Percentiles rank a stretch among this genome's conserved stretches.
Conservation (phyloP, 2,888 invertebrate genomes). For the Lithophane ornitopus region DNA sequence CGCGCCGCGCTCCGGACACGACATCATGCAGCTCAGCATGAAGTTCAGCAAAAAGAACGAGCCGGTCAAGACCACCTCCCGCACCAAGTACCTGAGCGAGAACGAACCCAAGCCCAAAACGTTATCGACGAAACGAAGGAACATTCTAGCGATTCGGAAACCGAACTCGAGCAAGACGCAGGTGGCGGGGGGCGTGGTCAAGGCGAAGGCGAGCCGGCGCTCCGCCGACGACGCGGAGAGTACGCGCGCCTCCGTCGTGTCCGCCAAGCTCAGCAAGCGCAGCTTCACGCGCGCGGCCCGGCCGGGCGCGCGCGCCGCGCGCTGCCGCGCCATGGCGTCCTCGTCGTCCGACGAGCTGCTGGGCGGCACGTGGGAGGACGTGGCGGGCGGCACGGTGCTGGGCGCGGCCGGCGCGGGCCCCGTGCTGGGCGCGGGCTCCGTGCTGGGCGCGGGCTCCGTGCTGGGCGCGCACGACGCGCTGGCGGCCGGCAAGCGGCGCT, state of each 20-base stretch:
- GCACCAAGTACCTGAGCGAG: conserved; percentile 80
- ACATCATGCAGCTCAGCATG: conserved; percentile 77
- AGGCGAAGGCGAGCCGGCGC: conserved; percentile 78
- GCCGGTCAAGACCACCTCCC: conserved; percentile 78
- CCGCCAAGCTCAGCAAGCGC: conserved; percentile 80
- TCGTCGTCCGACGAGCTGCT: conserved; percentile 81
- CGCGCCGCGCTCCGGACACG: conserved; percentile 80
- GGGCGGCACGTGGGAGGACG: conserved; percentile 79
- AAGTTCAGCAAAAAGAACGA: conserved; percentile 82
- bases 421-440: conserved; percentile 57
- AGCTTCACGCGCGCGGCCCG: conserved; percentile 77
- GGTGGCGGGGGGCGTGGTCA: conserved; percentile 75
- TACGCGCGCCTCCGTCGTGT: conserved; percentile 73
- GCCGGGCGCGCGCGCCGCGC: conserved; percentile 51
- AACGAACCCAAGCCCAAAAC: conserved; percentile 85
- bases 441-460: neutral
- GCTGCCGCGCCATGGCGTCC: conserved; percentile 76
- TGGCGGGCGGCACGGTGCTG: conserved; percentile 76
- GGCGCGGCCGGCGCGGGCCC: conserved; percentile 72
- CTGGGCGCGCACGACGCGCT: conserved; percentile 58
- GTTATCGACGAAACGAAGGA: conserved; percentile 81
- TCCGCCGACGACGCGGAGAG: conserved; percentile 82
- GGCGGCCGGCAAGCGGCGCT: conserved; percentile 75
- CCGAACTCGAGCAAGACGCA: conserved; percentile 85
- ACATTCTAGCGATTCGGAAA: conserved; percentile 84